These are phyloP conservation scores for Hippocampus guttulatus DNA, from an alignment of 2,113 vertebrate genomes.

Conservation along the genomic window DNA sequence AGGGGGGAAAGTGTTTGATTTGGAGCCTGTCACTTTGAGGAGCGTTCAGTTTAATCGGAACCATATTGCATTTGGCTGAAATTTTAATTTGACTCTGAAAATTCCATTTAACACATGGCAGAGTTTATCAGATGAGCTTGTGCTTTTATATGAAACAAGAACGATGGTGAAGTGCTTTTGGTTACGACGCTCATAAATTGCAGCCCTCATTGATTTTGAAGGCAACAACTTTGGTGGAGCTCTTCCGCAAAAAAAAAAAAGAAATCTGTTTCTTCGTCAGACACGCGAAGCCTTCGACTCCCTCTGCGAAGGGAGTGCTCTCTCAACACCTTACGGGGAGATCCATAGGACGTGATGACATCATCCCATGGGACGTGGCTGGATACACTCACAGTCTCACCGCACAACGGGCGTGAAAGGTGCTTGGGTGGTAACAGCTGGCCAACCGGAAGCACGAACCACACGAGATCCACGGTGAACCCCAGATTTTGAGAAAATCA, in stretches of 20 bases:
- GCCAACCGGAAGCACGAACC: conserved; percentile 23
- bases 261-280: conserved; percentile 9
- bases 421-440: conserved; percentile 18
- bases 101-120: too few relatives aligned
- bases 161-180: background rate
- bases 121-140: background rate
- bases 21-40: too few relatives aligned
- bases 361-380: conserved; percentile 19
- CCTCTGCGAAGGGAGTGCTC: conserved; percentile 33
- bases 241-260: background rate
- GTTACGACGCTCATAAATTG: background rate
- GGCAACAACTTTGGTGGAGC: background rate
- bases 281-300: conserved; percentile 16
- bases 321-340: conserved; percentile 30
- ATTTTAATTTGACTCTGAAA: too few relatives aligned
- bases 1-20: too few relatives aligned
- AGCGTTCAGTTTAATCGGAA: too few relatives aligned
- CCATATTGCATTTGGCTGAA: too few relatives aligned
- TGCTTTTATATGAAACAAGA: background rate
- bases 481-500: too few relatives aligned
- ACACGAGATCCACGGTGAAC: background rate
- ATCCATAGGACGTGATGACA: conserved; percentile 31
- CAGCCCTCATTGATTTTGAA: background rate
- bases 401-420: conserved; percentile 42
- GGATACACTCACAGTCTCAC: conserved; percentile 18